Conservation (phyloP, 2,113 vertebrate genomes). For the Zosterops pallidus region DNA sequence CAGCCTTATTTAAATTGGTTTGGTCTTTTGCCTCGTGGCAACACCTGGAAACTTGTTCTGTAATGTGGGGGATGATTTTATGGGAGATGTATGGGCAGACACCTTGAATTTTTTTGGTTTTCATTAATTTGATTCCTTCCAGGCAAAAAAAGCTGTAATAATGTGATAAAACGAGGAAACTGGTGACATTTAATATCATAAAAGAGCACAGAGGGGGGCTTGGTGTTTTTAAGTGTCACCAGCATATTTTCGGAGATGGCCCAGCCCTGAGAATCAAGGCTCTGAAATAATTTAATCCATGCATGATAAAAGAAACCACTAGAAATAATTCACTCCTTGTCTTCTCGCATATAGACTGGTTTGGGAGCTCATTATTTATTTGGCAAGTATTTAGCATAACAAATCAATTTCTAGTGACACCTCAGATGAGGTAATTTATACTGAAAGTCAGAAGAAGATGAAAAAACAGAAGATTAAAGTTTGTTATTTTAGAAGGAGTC, state of each 20-base stretch:
- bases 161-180: slow-evolving; percentile 64
- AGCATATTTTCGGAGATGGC: not conserved
- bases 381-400: slow-evolving; percentile 77
- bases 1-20: slow-evolving; percentile 32
- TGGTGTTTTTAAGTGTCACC: slow-evolving; percentile 56
- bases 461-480: slow-evolving; percentile 57
- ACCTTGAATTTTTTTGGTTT: slow-evolving; percentile 31
- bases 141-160: slow-evolving; percentile 60
- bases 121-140: slow-evolving; percentile 60
- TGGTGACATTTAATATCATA: slow-evolving; percentile 70
- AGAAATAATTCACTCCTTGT: slow-evolving; percentile 74
- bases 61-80: not conserved
- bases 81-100: not conserved
- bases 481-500: not conserved
- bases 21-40: not conserved
- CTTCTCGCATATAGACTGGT: slow-evolving; percentile 65
- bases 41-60: slow-evolving; percentile 19
- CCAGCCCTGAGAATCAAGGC: not conserved
- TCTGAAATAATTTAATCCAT: slow-evolving; percentile 53
- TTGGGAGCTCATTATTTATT: slow-evolving; percentile 79
- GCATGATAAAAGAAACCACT: slow-evolving; percentile 51
- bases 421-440: slow-evolving; percentile 69
- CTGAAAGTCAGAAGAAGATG: slow-evolving; percentile 68
- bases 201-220: slow-evolving; percentile 34
- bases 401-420: slow-evolving; percentile 76